Evolutionary conservation across 2,113 vertebrate species (phyloP), one percentile per base, ranked within the genome.

Genomic region (Mesitornis unicolor): DNA sequence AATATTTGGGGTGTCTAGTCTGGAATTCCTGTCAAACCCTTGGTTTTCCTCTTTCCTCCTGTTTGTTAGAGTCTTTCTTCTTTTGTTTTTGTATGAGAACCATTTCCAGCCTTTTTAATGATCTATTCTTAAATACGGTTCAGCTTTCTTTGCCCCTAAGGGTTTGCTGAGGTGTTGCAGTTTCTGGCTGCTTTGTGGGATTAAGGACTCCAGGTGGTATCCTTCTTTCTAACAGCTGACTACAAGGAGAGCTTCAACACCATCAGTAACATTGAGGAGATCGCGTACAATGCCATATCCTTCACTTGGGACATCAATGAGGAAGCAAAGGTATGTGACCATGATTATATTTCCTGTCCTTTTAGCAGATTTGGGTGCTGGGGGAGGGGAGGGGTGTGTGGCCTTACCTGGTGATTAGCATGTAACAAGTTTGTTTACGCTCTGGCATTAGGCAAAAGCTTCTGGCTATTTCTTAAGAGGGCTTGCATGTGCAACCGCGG

Each of bases 221-320:
- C 4, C n/a, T 38, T 42, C 15, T 91, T 60, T 74, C n/a, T 74
- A 48, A 70, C 95, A 99, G 99, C 99, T 47, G 99, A 99, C 97
- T 99, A 99, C 96, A 99, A 99, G 96, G 99, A 99, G 97, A 99
- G 99, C 98, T 99, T 99, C 98, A 99, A 99, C 92, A 99, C 99
- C 60, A 99, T 99, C 86, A 99, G 98, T 82, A 99, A 99, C 98
- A 99, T 99, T 2, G 99, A 99, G 93, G 99, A 99, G 98, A 99
- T 99, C 2, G 99, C 99, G 0, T 99, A 99, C 86, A 99, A 99
- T 0, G 99, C 99, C 96, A 99, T 99, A 91, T 99, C 99, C 90
- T 99, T 99, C 98, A 99, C 99, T 63, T 99, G 99, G 99, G 99
- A 99, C 97, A 99, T 99, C 89, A 99, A 99, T 0, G 99, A 99